Evolutionary conservation across 1,140 invertebrate genomes (phyloP).

Genomic region (Charaxes varanes): DNA sequence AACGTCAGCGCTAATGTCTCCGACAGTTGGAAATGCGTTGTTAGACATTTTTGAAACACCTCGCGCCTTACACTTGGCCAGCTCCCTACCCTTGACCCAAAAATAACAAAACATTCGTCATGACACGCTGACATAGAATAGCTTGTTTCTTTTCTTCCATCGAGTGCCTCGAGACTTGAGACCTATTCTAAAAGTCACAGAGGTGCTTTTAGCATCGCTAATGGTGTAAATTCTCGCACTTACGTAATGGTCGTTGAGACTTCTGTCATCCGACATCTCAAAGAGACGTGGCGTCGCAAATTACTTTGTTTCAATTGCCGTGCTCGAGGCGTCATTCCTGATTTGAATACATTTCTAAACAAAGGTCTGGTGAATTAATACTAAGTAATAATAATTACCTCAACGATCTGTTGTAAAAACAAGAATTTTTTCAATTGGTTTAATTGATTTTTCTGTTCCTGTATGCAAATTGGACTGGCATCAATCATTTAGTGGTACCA

Average conservation of each 20-base stretch:
- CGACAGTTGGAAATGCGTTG: conserved; percentile 6
- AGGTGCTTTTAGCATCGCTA: conserved; percentile 17
- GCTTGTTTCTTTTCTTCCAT: conserved; percentile 11
- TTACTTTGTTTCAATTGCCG: conserved; percentile 12
- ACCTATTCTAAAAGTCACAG: conserved; percentile 17
- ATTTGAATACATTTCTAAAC: too few species aligned
- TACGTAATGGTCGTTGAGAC: conserved; percentile 12
- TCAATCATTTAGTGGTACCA: too few species aligned
- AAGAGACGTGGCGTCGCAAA: conserved; percentile 10
- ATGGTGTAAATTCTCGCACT: conserved; percentile 10
- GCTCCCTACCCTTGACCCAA: conserved; percentile 53
- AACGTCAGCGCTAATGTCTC: conserved; percentile 2
- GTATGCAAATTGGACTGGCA: too few species aligned
- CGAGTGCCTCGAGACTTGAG: conserved; percentile 5
- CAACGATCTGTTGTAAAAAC: too few species aligned
- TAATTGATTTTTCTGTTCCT: too few species aligned
- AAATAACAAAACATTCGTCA: conserved; percentile 59
- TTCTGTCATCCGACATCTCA: conserved; percentile 11
- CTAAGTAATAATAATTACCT: too few species aligned
- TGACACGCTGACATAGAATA: conserved; percentile 35
- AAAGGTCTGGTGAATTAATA: too few species aligned
- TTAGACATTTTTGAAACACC: conserved; percentile 15
- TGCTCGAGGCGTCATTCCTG: too few species aligned
- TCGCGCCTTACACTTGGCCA: conserved; percentile 29
- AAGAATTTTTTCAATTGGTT: too few species aligned